Evolutionary conservation across 1,140 invertebrate genomes (phyloP), one percentile per base, ranked within the genome.

Genomic region (Arctopsyche grandis): DNA sequence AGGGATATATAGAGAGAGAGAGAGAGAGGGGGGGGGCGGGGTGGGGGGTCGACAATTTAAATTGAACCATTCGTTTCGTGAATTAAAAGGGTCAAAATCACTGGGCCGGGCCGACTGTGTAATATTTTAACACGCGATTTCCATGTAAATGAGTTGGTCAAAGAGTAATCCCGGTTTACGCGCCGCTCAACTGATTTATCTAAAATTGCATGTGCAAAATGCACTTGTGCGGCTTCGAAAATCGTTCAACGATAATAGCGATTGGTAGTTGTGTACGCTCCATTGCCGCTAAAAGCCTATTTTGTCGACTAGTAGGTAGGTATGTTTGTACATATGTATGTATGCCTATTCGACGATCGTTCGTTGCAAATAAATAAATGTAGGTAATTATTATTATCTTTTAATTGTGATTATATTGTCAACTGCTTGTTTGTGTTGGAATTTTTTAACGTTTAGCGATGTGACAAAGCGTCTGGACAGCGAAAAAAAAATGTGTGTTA

Each of bases 81-180:
- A 52, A 52, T 52, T 52, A 52, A 14, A 38, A 52, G 48, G 4
- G 48, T 52, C 29, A 16, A 16, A 16, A n/a, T n/a, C n/a, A n/a
- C n/a, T n/a, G 4, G 48, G 48, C 16, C 12, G 48, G 48, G 44
- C 5, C 16, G 48, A 10, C 12, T 3, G 48, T 52, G 48, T 12
- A 14, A 38, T 38, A 38, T 38, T 38, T 38, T 38, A 38, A 60
- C 56, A 60, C 56, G 56, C 56, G 56, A 60, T 60, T 60, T 9
- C 56, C 56, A 16, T 60, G 56, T 60, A 60, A 60, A 66, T 29
- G 19, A 66, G 19, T 24, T 12, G 63, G 63, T 66, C 63, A 66
- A 66, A 66, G 63, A 26, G 63, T 66, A 66, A 66, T 66, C 63
- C 63, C 63, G 63, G 5, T 60, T 60, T 60, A 60, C 56, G 14